These are phyloP conservation scores for Pantherophis guttatus DNA, from an alignment of 2,113 vertebrate species.

Conservation along the genomic window DNA sequence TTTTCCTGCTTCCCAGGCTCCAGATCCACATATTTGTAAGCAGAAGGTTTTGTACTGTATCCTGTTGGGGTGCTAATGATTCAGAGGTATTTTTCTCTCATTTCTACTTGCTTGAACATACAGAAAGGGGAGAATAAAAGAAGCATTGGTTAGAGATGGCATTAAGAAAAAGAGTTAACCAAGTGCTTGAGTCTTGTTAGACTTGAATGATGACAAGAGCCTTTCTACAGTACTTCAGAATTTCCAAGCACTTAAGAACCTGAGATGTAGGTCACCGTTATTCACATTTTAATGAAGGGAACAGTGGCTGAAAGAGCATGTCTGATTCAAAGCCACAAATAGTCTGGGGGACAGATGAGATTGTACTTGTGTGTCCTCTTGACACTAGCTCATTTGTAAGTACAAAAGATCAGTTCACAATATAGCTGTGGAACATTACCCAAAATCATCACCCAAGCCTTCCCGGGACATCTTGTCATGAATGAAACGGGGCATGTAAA, in stretches of 20 bases:
- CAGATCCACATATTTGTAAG: neutral
- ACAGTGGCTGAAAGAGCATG: neutral
- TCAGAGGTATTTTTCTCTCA: neutral
- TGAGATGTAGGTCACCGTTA: neutral
- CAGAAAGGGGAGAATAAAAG: neutral
- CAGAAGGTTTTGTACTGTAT: neutral
- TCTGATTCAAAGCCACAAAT: neutral
- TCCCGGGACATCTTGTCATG: neutral
- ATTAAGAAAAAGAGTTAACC: neutral
- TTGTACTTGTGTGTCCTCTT: neutral
- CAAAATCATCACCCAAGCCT: neutral
- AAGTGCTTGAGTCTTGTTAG: neutral
- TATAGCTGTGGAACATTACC: neutral
- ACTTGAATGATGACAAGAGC: neutral
- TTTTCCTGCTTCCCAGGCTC: neutral
- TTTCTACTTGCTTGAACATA: neutral
- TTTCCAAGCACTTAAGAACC: neutral
- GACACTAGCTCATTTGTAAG: neutral
- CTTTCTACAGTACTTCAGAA: neutral
- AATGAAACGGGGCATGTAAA: neutral
- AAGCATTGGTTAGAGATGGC: neutral
- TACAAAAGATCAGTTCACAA: neutral
- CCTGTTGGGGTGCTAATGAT: neutral
- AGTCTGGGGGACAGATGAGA: neutral
- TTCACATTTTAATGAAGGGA: neutral